Base-by-base conservation (phyloP, 2,797 vertebrate species). In the Graptemys geographica region DNA sequence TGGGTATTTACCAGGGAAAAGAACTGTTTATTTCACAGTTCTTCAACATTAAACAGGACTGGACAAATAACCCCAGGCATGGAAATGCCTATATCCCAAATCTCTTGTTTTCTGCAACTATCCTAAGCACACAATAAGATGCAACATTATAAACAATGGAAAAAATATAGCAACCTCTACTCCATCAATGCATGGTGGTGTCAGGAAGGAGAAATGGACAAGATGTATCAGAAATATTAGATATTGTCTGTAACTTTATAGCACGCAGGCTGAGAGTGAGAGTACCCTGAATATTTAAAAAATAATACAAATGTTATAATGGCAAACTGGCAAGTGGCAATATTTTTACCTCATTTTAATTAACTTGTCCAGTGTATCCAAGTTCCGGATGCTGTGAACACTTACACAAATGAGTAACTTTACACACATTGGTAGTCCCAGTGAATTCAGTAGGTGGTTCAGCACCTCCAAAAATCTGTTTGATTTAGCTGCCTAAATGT, bases 221-320 rank as follows among this genome's bases (percentile, higher is more conserved):
- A 92, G 84, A 96, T 28, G 44, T 11, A 15, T 80, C 84, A 94
- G 89, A 94, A 96, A 91, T 96, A 93, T 93, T 91, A 83, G 81
- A 74, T 88, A 92, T 88, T 96, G 86, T 51, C 18, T 96, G 4
- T 93, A 94, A 83, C 83, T 92, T 95, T 79, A 87, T 49, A 90
- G 83, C 44, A 92, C 72, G 92, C 76, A 87, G 59, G 81, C 21
- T 93, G 90, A 84, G 21, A 55, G 47, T 19, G 74, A 95, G 69
- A 96, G 21, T 74, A 94, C 41, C 41, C 84, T 95, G 52, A 96
- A 91, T 87, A 96, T 89, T 96, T 97, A 86, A 97, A 95, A 96
- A 91, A 59, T 41, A 95, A 90, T 1, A 1, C 84, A 93, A 84
- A 90, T 69, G 92, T 95, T 52, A 80, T 79, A 89, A 49, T 44